Conservation (phyloP, 1,140 invertebrate genomes). For the Oryctes rhinoceros region DNA sequence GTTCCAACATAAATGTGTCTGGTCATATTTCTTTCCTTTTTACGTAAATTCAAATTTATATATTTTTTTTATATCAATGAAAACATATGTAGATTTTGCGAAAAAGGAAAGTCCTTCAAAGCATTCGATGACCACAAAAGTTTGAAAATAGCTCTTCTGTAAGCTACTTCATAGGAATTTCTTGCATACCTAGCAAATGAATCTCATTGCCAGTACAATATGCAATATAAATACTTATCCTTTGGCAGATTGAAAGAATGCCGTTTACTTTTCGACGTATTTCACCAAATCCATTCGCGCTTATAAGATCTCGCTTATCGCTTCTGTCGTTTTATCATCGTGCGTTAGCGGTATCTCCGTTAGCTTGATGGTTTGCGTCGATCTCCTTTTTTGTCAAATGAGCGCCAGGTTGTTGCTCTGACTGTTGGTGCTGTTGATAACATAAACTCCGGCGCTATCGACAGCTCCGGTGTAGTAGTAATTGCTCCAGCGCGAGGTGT, state of each 20-base stretch:
- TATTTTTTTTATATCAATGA: no score
- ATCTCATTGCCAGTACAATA: no score
- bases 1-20: no score
- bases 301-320: constrained; percentile 36
- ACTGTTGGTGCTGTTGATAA: constrained; percentile 54
- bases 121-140: no score
- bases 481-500: constrained; percentile 54
- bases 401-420: constrained; percentile 52
- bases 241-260: not conserved
- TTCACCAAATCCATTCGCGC: not conserved
- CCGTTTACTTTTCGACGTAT: not conserved
- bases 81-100: no score
- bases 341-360: constrained; percentile 33
- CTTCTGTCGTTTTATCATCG: constrained; percentile 29
- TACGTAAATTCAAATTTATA: no score
- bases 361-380: constrained; percentile 42
- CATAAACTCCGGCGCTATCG: constrained; percentile 56
- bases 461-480: constrained; percentile 53
- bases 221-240: not conserved
- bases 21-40: no score
- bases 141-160: no score
- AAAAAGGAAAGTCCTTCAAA: no score
- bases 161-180: no score
- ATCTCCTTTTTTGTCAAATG: constrained; percentile 52
- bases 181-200: no score